phyloP scores from a whole-genome alignment of 1,140 invertebrate species.

The Papilio machaon region DNA sequence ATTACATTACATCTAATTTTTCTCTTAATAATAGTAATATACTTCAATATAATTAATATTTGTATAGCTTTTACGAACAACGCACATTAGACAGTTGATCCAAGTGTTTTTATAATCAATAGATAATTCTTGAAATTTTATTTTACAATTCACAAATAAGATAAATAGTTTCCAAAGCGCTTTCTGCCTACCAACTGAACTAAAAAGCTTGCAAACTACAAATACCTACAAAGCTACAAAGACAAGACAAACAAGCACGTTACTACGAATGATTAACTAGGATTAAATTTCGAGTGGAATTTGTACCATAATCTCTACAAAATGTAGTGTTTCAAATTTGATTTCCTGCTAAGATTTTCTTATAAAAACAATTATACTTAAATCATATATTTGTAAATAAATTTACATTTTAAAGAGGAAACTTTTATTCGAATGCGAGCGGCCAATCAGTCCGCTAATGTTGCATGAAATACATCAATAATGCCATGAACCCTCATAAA shows the following conservation, averaged over 20 bases:
- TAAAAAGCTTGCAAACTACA: background rate
- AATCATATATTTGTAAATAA: background rate
- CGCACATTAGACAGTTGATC: no score
- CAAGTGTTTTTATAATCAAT: no score
- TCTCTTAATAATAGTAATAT: background rate
- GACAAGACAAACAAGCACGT: background rate
- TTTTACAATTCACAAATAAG: no score
- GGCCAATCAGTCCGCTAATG: conserved; percentile 55
- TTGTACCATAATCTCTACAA: background rate
- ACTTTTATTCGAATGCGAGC: background rate
- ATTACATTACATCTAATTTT: background rate
- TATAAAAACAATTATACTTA: no score
- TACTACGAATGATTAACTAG: background rate
- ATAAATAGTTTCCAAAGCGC: background rate
- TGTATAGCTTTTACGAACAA: no score
- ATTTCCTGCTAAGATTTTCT: no score
- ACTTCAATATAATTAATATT: background rate
- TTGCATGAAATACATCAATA: conserved; percentile 72
- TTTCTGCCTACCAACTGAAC: background rate
- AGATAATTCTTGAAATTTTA: background rate
- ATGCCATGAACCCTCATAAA: conserved; percentile 68
- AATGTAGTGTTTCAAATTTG: no score
- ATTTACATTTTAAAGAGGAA: background rate
- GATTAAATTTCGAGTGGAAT: background rate
- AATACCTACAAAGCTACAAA: background rate